Evolutionary conservation across 2,113 vertebrate genomes (phyloP), one percentile per base, ranked within the genome.

Genomic region (Phrynosoma platyrhinos): DNA sequence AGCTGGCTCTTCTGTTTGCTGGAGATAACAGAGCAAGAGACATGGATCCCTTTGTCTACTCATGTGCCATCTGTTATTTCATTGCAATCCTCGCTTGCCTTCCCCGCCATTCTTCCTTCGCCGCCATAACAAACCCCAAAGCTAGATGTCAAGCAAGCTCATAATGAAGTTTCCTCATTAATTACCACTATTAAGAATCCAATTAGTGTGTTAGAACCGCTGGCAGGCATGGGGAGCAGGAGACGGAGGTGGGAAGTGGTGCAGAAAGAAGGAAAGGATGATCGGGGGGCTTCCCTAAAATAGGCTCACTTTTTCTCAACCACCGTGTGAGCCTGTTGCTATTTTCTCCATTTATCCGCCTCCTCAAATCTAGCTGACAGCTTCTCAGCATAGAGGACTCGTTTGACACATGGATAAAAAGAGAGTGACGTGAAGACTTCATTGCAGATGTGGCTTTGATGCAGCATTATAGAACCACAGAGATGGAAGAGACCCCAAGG

Each of bases 151-250:
- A 32, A 30, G n/a, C 64, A 52, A 52, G 81, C 85, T 79, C 32
- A 20, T 77, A 80, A 89, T 79, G 81, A 89, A 87, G 82, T 84
- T 81, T 82, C 71, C 55, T 85, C 55, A 85, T 89, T 85, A 87
- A 87, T 89, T 84, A 87, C 84, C 69, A 62, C 75, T 77, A 88
- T 90, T 87, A 87, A 83, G 79, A 85, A 85, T 82, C 91, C 82
- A 84, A 84, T 87, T 85, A 82, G 85, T 66, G 79, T 40, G 58
- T 76, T 52, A 78, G 82, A 25, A 40, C 14, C 1, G 71, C 40
- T 69, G 91, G 83, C 72, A 89, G 85, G 79, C 12, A 13, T 0
- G 84, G 9, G 30, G n/a, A 58, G 55, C 4, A 8, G 9, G 85
- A 6, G 16, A 4, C 9, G 58, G 14, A 32, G 18, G 52, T n/a